phyloP scores from a whole-genome alignment of 2,797 vertebrate species.

The Rhyacichthys aspro region DNA sequence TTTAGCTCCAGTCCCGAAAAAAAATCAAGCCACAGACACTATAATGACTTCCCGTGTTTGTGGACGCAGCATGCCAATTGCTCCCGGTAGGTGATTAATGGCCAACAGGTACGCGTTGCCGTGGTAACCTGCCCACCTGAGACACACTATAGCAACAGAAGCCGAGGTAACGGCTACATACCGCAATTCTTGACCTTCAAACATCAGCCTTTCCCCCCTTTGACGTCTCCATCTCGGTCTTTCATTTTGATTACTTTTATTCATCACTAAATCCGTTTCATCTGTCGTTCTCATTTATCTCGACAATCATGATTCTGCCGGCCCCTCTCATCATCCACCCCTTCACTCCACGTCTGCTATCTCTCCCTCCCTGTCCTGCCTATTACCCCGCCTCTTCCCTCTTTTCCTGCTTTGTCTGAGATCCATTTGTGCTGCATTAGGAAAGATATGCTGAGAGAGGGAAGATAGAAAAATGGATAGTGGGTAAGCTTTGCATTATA shows the following conservation, averaged over 20 bases:
- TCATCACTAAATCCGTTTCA: conserved; percentile 7
- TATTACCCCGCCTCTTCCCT: conserved; percentile 27
- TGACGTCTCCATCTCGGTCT: conserved; percentile 17
- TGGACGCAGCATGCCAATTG: conserved; percentile 43
- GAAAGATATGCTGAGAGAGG: conserved; percentile 49
- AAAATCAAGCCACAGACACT: conserved; percentile 33
- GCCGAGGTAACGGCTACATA: conserved; percentile 15
- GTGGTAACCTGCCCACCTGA: conserved; percentile 60
- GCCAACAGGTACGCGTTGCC: conserved; percentile 58
- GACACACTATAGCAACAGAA: conserved; percentile 32
- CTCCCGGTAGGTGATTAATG: conserved; percentile 58
- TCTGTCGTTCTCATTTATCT: conserved; percentile 14
- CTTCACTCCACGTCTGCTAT: no score
- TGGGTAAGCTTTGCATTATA: conserved; percentile 71
- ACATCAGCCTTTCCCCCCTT: conserved; percentile 7
- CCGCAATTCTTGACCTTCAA: conserved; percentile 44
- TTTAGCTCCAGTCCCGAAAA: conserved; percentile 25
- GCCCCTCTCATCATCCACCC: no score
- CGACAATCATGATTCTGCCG: conserved; percentile 1
- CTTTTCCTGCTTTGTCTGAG: conserved; percentile 37
- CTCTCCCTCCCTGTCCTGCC: conserved; percentile 24
- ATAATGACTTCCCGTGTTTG: conserved; percentile 41
- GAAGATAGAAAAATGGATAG: conserved; percentile 59
- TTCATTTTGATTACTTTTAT: conserved; percentile 3
- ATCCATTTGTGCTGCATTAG: conserved; percentile 65